phyloP scores from a whole-genome alignment of 2,113 vertebrate genomes.

The Solea senegalensis region DNA sequence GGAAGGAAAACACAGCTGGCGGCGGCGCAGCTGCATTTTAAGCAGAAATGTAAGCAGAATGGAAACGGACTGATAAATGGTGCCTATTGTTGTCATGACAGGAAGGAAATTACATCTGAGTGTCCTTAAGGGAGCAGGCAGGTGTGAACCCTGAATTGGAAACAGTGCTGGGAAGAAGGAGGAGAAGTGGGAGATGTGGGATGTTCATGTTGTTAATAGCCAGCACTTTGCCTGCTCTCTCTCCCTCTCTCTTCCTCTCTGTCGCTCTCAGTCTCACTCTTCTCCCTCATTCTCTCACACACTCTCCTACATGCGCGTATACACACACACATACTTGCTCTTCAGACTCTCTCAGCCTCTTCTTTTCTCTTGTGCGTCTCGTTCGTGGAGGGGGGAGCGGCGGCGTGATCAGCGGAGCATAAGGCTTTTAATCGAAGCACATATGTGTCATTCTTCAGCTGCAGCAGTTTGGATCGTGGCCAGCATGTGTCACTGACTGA shows the following conservation, averaged over 20 bases:
- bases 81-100: conserved; percentile 47
- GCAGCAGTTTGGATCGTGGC: conserved; percentile 58
- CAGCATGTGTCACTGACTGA: conserved; percentile 55
- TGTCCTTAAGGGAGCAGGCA: conserved; percentile 63
- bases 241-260: conserved; percentile 28
- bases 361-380: conserved; percentile 27
- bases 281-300: conserved; percentile 2
- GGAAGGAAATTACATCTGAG: conserved; percentile 60
- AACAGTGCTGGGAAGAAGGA: conserved; percentile 30
- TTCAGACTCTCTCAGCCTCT: conserved; percentile 52
- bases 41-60: conserved; percentile 15
- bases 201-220: conserved; percentile 52
- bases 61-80: conserved; percentile 42
- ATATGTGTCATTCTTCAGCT: conserved; percentile 61
- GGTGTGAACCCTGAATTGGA: conserved; percentile 63
- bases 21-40: conserved; percentile 18
- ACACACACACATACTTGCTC: conserved; percentile 60
- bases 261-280: neutral
- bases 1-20: neutral
- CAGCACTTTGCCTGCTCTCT: conserved; percentile 38
- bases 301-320: conserved; percentile 42
- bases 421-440: conserved; percentile 74
- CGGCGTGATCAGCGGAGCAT: conserved; percentile 64
- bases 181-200: conserved; percentile 46
- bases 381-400: conserved; percentile 50